Evolutionary conservation across 2,797 vertebrate species (phyloP), one percentile per base, ranked within the genome.

Genomic region (Acanthis flammea): DNA sequence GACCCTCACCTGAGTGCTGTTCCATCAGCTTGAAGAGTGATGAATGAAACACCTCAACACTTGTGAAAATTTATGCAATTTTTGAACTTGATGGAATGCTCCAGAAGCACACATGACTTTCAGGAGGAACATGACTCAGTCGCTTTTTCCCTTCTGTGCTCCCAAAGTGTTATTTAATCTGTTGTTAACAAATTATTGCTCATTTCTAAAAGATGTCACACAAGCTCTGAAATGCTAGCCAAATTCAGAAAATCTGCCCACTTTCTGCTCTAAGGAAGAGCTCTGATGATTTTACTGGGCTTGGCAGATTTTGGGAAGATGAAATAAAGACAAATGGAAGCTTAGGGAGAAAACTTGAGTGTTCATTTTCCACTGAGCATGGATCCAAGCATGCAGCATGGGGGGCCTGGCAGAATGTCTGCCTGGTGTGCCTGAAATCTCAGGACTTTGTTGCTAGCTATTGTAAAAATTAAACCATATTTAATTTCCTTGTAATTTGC

Each of bases 41-140:
- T 7, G 11, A 30, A 45, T 45, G 10, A 41, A 74, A 51, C 45
- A 18, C 22, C 25, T 91, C 55, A 19, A 23, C 80, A 27, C 39
- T 47, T 57, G 27, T 61, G 45, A 88, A 85, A 78, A 54, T 25
- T 23, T 6, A 23, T 27, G n/a, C 37, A 4, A 5, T 41, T 71
- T 71, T 51, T 82, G 50, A 6, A 11, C 37, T 33, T 35, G 53
- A 22, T 19, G 37, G 71, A 39, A 55, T 21, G 19, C 22, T 76
- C 14, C 33, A 21, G 62, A 60, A 44, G 50, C n/a, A 16, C 35
- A 42, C 0, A 0, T 37, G 60, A 28, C 37, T 63, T 45, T 57
- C 22, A 54, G 62, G 39, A 50, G 13, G 47, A 74, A 22, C 28
- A 25, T 50, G 33, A 55, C 25, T 37, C 41, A 61, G 42, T 61